These are phyloP conservation scores for Clusia tigrina DNA, from an alignment of 2,888 invertebrate species.

Conservation along the genomic window DNA sequence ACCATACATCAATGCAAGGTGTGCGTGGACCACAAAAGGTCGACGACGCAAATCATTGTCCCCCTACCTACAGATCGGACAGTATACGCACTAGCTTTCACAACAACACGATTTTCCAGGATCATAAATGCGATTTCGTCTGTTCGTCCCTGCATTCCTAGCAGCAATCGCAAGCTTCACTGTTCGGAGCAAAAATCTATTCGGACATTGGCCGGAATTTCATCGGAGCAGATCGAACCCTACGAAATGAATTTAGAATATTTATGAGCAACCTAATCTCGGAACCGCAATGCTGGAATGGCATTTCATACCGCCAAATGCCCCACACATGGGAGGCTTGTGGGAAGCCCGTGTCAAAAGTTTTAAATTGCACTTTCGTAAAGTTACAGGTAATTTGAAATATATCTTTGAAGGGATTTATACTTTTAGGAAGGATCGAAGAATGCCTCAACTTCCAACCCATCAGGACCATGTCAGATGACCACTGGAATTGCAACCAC, in stretches of 20 bases:
- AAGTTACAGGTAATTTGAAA: conserved; percentile 8
- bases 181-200: conserved; percentile 21
- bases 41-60: too few relatives aligned
- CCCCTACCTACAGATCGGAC: background rate
- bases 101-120: conserved; percentile 24
- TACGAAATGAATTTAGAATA: conserved; percentile 7
- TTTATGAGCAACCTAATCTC: background rate
- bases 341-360: conserved; percentile 11
- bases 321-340: conserved; percentile 15
- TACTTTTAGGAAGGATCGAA: conserved; percentile 19
- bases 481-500: conserved; percentile 4
- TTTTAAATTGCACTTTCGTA: conserved; percentile 21
- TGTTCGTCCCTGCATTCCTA: conserved; percentile 31
- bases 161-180: conserved; percentile 30
- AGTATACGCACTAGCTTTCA: conserved; percentile 23
- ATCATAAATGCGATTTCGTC: conserved; percentile 28
- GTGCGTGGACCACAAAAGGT: too few relatives aligned
- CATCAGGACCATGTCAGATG: conserved; percentile 14
- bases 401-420: conserved; percentile 25
- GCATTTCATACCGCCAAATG: conserved; percentile 6
- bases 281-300: background rate
- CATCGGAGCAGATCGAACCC: conserved; percentile 9
- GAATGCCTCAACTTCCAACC: conserved; percentile 21
- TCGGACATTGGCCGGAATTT: conserved; percentile 30
- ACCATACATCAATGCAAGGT: conserved; percentile 14